Evolutionary conservation across 2,888 invertebrate species (phyloP).

Genomic region (Drosophila peninsularis): DNA sequence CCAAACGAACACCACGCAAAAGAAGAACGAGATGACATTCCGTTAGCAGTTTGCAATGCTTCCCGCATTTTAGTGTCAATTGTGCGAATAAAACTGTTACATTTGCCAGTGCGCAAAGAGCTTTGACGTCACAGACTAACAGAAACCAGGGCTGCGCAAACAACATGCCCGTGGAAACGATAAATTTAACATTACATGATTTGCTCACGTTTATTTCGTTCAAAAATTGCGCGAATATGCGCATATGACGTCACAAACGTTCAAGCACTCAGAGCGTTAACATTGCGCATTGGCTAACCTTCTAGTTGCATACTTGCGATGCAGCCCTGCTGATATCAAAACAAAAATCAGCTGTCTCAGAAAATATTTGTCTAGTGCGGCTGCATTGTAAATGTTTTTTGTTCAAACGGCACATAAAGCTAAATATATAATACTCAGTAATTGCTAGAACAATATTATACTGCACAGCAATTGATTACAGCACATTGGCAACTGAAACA

Average conservation of each 20-base stretch:
- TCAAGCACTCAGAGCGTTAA: not conserved
- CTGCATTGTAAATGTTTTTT: conserved; percentile 17
- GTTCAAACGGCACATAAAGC: conserved; percentile 6
- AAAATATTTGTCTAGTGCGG: conserved; percentile 12
- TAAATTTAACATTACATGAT: not conserved
- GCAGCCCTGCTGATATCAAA: conserved; percentile 51
- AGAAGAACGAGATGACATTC: not conserved
- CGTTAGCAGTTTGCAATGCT: not conserved
- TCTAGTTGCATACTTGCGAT: not conserved
- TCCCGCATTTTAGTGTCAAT: not conserved
- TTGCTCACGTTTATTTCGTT: not conserved
- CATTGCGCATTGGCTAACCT: conserved; percentile 20
- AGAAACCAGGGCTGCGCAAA: conserved; percentile 1
- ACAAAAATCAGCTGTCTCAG: conserved; percentile 48
- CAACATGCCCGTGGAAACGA: not conserved
- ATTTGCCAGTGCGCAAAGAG: conserved; percentile 11
- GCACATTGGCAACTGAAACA: conserved; percentile 10
- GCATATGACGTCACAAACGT: conserved; percentile 22
- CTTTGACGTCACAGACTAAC: conserved; percentile 4
- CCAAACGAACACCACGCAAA: not conserved
- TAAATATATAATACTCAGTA: conserved; percentile 16
- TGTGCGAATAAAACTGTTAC: not conserved
- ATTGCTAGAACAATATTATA: conserved; percentile 16
- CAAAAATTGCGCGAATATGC: not conserved
- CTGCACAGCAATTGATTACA: conserved; percentile 17